Conservation (phyloP, 2,113 vertebrate species). For the Entosphenus tridentatus region DNA sequence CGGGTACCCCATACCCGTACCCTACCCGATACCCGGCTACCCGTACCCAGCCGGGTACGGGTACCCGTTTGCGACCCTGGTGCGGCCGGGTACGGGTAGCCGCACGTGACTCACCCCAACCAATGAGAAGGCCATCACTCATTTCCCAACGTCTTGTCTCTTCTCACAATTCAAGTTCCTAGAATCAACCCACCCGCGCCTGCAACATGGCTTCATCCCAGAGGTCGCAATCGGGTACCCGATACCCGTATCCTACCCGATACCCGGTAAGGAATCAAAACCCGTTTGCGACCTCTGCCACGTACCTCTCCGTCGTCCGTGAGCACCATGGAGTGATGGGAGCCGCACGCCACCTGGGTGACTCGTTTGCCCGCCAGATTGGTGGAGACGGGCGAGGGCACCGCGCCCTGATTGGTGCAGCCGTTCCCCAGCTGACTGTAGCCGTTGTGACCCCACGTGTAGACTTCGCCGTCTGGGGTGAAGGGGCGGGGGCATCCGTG, state of each 20-base stretch:
- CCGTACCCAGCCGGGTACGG: no score
- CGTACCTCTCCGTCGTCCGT: slow-evolving; percentile 74
- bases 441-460: slow-evolving; percentile 86
- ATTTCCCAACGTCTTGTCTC: no score
- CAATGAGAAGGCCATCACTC: no score
- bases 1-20: no score
- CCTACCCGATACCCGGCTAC: no score
- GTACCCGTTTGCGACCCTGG: no score
- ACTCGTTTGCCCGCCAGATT: slow-evolving; percentile 62
- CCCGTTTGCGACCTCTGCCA: slow-evolving; percentile 3
- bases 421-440: slow-evolving; percentile 91
- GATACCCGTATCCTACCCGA: neutral
- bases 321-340: slow-evolving; percentile 72
- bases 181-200: no score
- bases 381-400: slow-evolving; percentile 57
- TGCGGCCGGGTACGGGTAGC: no score
- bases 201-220: no score
- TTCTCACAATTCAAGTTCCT: no score
- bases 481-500: slow-evolving; percentile 9
- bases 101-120: no score
- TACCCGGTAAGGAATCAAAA: neutral
- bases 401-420: slow-evolving; percentile 57
- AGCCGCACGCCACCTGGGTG: slow-evolving; percentile 70
- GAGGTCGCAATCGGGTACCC: no score
- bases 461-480: slow-evolving; percentile 63